Evolutionary conservation across 2,113 vertebrate genomes (phyloP).

Genomic region (Todiramphus chloris): DNA sequence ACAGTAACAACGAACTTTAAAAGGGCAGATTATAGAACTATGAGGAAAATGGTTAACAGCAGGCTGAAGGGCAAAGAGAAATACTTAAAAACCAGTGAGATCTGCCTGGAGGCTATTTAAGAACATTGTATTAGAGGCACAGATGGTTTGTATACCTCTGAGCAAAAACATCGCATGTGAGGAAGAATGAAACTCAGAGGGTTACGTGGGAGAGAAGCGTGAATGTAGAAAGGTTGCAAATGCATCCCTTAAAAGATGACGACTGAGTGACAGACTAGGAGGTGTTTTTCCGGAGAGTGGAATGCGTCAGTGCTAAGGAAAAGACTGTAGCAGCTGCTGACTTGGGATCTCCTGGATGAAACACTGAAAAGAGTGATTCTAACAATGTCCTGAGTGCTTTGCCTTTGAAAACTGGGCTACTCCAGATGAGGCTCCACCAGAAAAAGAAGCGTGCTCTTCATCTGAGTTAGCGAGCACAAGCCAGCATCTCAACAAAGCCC

Average conservation of each 20-base stretch:
- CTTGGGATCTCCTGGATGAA: neutral
- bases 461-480: neutral
- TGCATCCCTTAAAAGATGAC: neutral
- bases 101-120: constrained; percentile 68
- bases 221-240: constrained; percentile 16
- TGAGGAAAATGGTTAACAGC: constrained; percentile 62
- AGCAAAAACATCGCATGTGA: constrained; percentile 22
- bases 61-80: constrained; percentile 62
- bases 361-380: neutral
- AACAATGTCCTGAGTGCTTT: neutral
- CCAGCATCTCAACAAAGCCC: neutral
- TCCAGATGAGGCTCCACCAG: neutral
- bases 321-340: neutral
- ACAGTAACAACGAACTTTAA: constrained; percentile 52
- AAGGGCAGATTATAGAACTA: constrained; percentile 57
- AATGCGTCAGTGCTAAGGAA: neutral
- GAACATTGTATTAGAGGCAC: constrained; percentile 60
- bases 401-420: neutral
- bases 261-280: neutral
- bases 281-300: neutral
- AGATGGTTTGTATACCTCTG: constrained; percentile 69
- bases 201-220: constrained; percentile 18
- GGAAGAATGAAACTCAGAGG: constrained; percentile 26
- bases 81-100: constrained; percentile 55
- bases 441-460: neutral